A percentile compares a stretch with the other conserved stretches of the same genome.
These are phyloP conservation scores for Phycodurus eques DNA, from an alignment of 2,113 vertebrate species.

Conservation along the genomic window DNA sequence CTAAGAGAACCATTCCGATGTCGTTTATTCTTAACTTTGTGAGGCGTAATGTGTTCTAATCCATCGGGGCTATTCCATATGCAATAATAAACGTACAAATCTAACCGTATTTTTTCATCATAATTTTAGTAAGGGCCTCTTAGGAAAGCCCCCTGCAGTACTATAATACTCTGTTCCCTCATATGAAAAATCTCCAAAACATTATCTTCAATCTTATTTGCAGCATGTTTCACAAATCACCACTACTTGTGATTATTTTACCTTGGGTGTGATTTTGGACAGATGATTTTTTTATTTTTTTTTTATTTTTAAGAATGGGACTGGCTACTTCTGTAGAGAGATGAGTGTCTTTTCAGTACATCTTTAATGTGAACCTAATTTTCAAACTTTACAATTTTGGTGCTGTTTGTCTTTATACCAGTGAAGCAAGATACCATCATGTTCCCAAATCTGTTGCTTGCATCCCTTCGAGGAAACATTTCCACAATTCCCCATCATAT, in stretches of 20 bases:
- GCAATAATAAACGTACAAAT: neutral
- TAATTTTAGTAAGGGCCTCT: no score
- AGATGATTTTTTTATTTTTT: constrained; percentile 12
- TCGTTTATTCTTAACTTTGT: neutral
- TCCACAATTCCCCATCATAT: neutral
- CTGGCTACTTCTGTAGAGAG: neutral
- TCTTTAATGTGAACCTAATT: neutral
- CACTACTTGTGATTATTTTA: constrained; percentile 10
- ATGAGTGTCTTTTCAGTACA: neutral
- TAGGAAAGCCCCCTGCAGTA: neutral
- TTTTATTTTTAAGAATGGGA: neutral
- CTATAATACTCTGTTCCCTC: constrained; percentile 48
- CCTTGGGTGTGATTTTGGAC: constrained; percentile 3
- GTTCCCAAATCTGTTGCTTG: neutral
- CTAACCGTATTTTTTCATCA: neutral
- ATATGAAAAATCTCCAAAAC: neutral
- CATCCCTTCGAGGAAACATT: neutral
- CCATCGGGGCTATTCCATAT: constrained; percentile 5
- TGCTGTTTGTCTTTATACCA: neutral
- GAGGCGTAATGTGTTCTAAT: constrained; percentile 38
- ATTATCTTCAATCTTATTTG: neutral
- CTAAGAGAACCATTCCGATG: neutral
- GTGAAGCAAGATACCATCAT: neutral
- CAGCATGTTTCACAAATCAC: constrained; percentile 27
- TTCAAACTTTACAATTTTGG: neutral